Percentiles rank a stretch among this genome's conserved stretches.
phyloP scores from a whole-genome alignment of 2,797 vertebrate genomes.

The Eospalax fontanierii region DNA sequence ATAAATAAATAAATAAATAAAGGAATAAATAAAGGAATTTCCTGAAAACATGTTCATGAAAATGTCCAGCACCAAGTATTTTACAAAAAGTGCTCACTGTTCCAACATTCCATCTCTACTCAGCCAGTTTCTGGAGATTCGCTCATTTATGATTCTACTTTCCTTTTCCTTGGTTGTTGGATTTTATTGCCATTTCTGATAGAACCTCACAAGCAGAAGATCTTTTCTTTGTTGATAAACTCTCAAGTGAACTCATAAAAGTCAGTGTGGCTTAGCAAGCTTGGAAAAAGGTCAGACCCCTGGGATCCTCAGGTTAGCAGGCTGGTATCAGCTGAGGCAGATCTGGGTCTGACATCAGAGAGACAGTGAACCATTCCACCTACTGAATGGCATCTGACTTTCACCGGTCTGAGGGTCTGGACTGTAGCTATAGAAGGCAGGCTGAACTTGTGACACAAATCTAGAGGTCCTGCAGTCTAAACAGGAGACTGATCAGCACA shows the following conservation, averaged over 20 bases:
- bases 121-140: not conserved
- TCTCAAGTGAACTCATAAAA: not conserved
- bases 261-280: not conserved
- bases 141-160: not conserved
- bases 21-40: not conserved
- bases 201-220: not conserved
- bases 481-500: not conserved
- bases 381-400: not conserved
- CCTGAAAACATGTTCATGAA: not conserved
- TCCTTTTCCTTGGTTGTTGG: constrained; percentile 18
- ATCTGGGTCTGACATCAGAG: not conserved
- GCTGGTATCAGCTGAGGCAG: not conserved
- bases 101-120: not conserved
- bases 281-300: not conserved
- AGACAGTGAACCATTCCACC: not conserved
- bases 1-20: no score
- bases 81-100: not conserved
- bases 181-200: constrained; percentile 42
- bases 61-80: not conserved
- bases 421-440: not conserved
- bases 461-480: not conserved
- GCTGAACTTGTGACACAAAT: not conserved
- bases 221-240: constrained; percentile 31
- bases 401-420: not conserved
- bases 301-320: not conserved